Percentiles rank a stretch among this genome's conserved stretches.
phyloP scores from a whole-genome alignment of 2,113 vertebrate genomes.

The Pedetes capensis region DNA sequence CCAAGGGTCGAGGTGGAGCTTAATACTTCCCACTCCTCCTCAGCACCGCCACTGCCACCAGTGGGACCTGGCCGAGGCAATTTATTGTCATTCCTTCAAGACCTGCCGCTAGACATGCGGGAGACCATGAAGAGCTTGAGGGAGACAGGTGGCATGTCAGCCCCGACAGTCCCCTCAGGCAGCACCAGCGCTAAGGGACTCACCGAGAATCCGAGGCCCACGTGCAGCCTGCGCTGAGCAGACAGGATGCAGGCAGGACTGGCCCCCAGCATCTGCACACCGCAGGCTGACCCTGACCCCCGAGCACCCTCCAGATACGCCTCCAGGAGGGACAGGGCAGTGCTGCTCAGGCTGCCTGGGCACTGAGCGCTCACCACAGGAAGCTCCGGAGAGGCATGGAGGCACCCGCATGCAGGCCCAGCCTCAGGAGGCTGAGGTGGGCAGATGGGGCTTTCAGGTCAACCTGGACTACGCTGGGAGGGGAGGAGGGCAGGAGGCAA shows the following conservation, averaged over 20 bases:
- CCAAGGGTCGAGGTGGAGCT: neutral
- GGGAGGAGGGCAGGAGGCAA: neutral
- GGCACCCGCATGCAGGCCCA: neutral
- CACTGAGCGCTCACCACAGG: neutral
- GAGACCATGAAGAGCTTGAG: neutral
- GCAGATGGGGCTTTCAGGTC: neutral
- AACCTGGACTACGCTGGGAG: neutral
- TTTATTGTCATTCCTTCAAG: no score
- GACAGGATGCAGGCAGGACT: neutral
- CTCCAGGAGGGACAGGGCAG: neutral
- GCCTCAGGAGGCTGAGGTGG: neutral
- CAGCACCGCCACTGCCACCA: neutral
- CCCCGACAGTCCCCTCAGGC: neutral
- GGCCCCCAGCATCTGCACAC: neutral
- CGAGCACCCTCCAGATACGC: no score
- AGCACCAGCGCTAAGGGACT: fast-evolving
- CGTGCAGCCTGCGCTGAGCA: neutral
- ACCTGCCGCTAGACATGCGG: neutral
- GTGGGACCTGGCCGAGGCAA: neutral
- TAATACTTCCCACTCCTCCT: neutral
- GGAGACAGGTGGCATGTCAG: neutral
- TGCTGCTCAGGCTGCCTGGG: no score
- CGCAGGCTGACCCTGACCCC: no score
- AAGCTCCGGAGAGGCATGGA: neutral
- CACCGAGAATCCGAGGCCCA: neutral